Conservation (phyloP, 2,888 invertebrate genomes). For the Drosophila ustulata region DNA sequence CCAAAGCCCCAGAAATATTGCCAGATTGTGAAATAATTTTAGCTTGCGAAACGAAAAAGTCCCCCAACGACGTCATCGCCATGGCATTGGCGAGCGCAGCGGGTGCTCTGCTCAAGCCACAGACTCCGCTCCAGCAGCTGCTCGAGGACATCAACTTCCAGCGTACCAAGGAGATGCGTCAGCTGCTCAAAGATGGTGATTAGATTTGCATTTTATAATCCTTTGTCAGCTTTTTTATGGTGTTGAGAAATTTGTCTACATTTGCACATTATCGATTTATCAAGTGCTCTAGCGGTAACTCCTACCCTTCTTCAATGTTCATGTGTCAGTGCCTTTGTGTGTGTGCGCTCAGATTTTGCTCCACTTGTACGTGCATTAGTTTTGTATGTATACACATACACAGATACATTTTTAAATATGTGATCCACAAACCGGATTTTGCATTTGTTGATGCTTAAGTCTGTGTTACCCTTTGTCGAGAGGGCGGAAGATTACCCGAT, state of each 20-base stretch:
- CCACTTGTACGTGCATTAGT: slow-evolving; percentile 27
- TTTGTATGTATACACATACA: slow-evolving; percentile 7
- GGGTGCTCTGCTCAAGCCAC: slow-evolving; percentile 83
- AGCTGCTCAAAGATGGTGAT: slow-evolving; percentile 93
- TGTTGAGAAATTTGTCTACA: slow-evolving; percentile 75
- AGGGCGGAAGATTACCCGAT: slow-evolving; percentile 3
- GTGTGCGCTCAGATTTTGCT: slow-evolving; percentile 47
- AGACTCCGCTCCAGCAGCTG: slow-evolving; percentile 92
- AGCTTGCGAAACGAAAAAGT: slow-evolving; percentile 18
- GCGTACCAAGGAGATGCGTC: slow-evolving; percentile 95
- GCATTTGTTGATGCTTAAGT: slow-evolving; percentile 17
- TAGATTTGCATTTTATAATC: background rate
- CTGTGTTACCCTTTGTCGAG: slow-evolving; percentile 3
- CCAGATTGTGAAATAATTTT: slow-evolving; percentile 61
- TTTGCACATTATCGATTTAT: slow-evolving; percentile 82
- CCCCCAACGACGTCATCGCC: slow-evolving; percentile 30
- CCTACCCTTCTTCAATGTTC: slow-evolving; percentile 42
- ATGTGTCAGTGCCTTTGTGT: slow-evolving; percentile 29
- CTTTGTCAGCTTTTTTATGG: background rate
- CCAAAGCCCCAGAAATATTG: slow-evolving; percentile 1
- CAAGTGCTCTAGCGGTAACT: slow-evolving; percentile 52
- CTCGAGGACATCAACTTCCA: slow-evolving; percentile 97
- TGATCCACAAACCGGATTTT: background rate
- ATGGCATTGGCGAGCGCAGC: slow-evolving; percentile 84
- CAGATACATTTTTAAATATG: slow-evolving; percentile 12